phyloP scores from a whole-genome alignment of 2,113 vertebrate species.

The Elanoides forficatus region DNA sequence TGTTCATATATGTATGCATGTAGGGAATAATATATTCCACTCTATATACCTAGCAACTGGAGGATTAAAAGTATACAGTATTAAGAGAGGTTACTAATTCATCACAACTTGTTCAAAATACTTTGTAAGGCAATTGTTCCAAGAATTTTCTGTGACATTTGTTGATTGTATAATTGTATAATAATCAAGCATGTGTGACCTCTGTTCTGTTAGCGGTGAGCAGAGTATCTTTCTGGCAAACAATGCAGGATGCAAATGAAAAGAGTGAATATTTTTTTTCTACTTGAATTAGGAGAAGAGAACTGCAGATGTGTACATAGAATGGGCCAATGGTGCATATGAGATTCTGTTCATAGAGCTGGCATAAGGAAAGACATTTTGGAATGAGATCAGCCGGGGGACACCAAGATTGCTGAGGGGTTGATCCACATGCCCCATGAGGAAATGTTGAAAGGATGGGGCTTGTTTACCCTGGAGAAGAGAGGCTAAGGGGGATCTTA shows the following conservation, averaged over 20 bases:
- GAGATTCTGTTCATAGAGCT: neutral
- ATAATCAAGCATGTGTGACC: neutral
- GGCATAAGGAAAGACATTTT: neutral
- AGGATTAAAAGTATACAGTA: neutral
- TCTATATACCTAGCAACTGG: neutral
- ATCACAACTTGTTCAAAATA: neutral
- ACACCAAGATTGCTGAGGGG: accelerated
- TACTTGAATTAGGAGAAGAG: neutral
- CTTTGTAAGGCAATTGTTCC: neutral
- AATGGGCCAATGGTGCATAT: neutral
- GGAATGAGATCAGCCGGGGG: accelerated
- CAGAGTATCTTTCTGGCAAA: neutral
- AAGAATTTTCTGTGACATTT: neutral
- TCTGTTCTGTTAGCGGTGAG: neutral
- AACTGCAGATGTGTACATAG: neutral
- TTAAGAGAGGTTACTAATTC: neutral
- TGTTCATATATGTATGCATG: neutral
- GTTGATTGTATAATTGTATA: neutral
- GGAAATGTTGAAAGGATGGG: neutral
- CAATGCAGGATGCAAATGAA: neutral
- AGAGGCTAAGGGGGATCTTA: neutral
- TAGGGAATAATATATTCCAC: neutral
- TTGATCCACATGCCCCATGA: neutral
- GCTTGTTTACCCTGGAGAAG: neutral
- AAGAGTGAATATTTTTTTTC: neutral